phyloP scores from a whole-genome alignment of 2,888 invertebrate genomes.

The Achlya flavicornis region DNA sequence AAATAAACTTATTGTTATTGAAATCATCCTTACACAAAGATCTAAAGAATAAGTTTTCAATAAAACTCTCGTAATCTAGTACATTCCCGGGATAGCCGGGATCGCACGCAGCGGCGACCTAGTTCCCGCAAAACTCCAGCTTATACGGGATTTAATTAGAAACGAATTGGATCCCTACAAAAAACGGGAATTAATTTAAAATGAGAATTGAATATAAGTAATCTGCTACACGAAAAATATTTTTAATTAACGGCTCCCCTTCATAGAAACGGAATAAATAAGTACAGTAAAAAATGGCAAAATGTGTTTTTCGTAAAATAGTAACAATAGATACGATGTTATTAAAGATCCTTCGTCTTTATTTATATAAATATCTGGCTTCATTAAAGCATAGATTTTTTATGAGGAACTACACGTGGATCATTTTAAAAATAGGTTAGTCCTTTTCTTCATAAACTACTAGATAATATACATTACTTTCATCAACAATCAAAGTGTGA shows the following conservation, averaged over 20 bases:
- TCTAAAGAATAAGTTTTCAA: slow-evolving; percentile 23
- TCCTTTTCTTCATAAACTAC: no score
- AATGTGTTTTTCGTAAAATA: not conserved
- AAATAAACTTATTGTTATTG: not conserved
- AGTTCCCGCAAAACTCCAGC: slow-evolving; percentile 22
- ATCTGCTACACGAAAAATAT: slow-evolving; percentile 6
- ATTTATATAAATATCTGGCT: not conserved
- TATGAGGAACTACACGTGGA: no score
- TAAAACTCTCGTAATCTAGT: slow-evolving; percentile 33
- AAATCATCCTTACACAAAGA: not conserved
- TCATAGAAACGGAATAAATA: not conserved
- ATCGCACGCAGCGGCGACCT: slow-evolving; percentile 36
- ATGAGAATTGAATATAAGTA: slow-evolving; percentile 6
- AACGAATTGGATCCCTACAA: slow-evolving; percentile 23
- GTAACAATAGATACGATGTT: not conserved
- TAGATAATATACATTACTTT: no score
- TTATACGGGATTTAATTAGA: slow-evolving; percentile 40
- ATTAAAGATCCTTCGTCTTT: not conserved
- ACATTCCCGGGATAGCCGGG: slow-evolving; percentile 29
- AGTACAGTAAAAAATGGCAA: not conserved
- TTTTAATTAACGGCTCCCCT: slow-evolving; percentile 1
- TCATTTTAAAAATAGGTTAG: no score
- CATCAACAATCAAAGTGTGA: no score
- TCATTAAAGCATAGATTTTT: no score
- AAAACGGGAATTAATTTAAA: slow-evolving; percentile 4